Percentiles rank a stretch among this genome's conserved stretches.
phyloP scores from a whole-genome alignment of 64 coral and sea anemone species.

The Stichodactyla mertensii region DNA sequence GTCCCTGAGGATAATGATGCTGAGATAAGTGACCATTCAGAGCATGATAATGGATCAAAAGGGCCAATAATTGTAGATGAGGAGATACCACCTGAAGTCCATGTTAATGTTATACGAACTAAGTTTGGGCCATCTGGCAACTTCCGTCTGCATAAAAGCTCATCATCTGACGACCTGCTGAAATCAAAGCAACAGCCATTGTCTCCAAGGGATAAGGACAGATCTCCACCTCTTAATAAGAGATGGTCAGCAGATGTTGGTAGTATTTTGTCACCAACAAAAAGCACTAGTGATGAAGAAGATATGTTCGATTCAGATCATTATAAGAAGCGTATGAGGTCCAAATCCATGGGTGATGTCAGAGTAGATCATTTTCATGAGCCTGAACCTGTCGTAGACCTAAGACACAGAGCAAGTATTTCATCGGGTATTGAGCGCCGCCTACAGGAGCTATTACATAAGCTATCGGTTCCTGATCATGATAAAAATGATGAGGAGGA shows the following conservation, averaged over 20 bases:
- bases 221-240: conserved; percentile 8
- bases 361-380: conserved; percentile 1
- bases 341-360: conserved; percentile 55
- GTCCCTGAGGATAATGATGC: neutral
- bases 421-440: conserved; percentile 80
- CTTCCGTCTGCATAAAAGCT: conserved; percentile 7
- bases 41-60: conserved; percentile 10
- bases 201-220: conserved; percentile 7
- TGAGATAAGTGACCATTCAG: neutral
- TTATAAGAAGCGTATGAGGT: conserved; percentile 23
- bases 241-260: conserved; percentile 48
- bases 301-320: conserved; percentile 24
- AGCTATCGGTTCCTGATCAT: conserved; percentile 41
- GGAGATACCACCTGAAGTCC: neutral
- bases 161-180: conserved; percentile 36
- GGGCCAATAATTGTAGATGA: neutral
- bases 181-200: conserved; percentile 7
- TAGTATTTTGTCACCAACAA: conserved; percentile 26
- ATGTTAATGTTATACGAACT: conserved; percentile 22
- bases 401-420: conserved; percentile 67
- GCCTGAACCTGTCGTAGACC: conserved; percentile 20
- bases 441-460: conserved; percentile 56
- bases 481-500: conserved; percentile 17
- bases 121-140: conserved; percentile 43
- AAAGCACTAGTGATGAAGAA: conserved; percentile 21